Evolutionary conservation across 2,797 vertebrate species (phyloP).

Genomic region (Danio kyathit): DNA sequence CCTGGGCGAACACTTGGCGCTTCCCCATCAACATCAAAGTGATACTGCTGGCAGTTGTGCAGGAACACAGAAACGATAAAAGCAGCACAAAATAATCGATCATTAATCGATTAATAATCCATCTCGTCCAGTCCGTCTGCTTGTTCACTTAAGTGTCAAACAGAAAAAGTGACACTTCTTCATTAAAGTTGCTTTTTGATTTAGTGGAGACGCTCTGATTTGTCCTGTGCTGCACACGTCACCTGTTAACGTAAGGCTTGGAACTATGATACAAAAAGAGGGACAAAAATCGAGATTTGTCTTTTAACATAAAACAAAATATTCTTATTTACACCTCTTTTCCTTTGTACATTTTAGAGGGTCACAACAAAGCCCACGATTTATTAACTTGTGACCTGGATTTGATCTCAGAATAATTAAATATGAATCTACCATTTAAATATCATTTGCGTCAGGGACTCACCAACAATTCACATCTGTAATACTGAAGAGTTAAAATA

Average conservation of each 20-base stretch:
- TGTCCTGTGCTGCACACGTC: conserved; percentile 26
- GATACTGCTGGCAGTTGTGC: conserved; percentile 45
- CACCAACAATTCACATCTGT: conserved; percentile 23
- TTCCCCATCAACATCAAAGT: conserved; percentile 33
- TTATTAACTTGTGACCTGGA: conserved; percentile 22
- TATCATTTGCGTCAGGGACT: conserved; percentile 37
- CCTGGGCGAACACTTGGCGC: conserved; percentile 72
- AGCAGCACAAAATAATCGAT: conserved; percentile 33
- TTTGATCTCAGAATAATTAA: conserved; percentile 35
- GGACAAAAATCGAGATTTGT: conserved; percentile 63
- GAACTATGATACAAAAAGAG: conserved; percentile 59
- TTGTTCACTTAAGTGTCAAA: neutral
- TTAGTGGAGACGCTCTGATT: conserved; percentile 34
- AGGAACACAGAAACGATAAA: conserved; percentile 42
- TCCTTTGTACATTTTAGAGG: conserved; percentile 50
- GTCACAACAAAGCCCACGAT: conserved; percentile 31
- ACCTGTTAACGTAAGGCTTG: conserved; percentile 63
- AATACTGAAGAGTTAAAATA: conserved; percentile 45
- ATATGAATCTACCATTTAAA: conserved; percentile 41
- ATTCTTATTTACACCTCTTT: conserved; percentile 81
- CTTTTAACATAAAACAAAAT: conserved; percentile 79
- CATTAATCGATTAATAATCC: conserved; percentile 37
- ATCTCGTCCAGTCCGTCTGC: conserved; percentile 14
- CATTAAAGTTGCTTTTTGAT: conserved; percentile 9
- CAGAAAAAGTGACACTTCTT: conserved; percentile 24